A percentile compares a stretch with the other conserved stretches of the same genome.
Evolutionary conservation across 2,113 vertebrate genomes (phyloP).

Genomic region (Sceloporus undulatus): DNA sequence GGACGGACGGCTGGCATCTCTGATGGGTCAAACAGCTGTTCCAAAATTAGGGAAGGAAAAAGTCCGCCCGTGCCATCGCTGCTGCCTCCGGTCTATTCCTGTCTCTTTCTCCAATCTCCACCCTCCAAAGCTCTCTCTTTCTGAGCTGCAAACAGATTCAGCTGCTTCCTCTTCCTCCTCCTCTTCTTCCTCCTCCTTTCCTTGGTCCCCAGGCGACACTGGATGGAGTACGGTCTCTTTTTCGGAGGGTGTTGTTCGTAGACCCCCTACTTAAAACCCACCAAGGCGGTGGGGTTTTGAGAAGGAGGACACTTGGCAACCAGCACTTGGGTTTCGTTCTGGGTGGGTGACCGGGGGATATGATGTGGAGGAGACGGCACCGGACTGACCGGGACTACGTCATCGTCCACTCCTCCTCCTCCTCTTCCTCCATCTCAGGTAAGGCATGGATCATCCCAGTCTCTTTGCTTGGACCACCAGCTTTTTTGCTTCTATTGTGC

Average conservation of each 20-base stretch:
- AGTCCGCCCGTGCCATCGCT: conserved; percentile 27
- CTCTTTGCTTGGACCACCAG: background rate
- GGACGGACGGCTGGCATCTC: background rate
- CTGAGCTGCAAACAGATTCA: background rate
- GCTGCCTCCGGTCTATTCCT: conserved; percentile 9
- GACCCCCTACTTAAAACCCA: background rate
- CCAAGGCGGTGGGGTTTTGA: conserved; percentile 65
- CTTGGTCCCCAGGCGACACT: background rate
- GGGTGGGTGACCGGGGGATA: conserved; percentile 26
- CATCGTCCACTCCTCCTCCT: conserved; percentile 40
- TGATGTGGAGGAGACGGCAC: conserved; percentile 75
- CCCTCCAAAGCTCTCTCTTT: background rate
- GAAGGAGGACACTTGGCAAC: conserved; percentile 59
- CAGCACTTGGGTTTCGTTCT: conserved; percentile 19
- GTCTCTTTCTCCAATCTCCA: conserved; percentile 2
- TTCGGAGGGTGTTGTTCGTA: conserved; percentile 43
- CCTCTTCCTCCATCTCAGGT: conserved; percentile 79
- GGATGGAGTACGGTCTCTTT: conserved; percentile 25
- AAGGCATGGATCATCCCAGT: conserved; percentile 6
- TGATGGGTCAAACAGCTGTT: background rate
- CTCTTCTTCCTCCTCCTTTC: too few relatives aligned
- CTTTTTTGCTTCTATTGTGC: background rate
- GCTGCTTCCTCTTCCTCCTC: fast-evolving
- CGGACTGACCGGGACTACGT: fast-evolving
- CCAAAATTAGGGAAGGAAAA: conserved; percentile 63